Conservation (phyloP, 2,797 vertebrate genomes). For the Pipistrellus pipistrellus region DNA sequence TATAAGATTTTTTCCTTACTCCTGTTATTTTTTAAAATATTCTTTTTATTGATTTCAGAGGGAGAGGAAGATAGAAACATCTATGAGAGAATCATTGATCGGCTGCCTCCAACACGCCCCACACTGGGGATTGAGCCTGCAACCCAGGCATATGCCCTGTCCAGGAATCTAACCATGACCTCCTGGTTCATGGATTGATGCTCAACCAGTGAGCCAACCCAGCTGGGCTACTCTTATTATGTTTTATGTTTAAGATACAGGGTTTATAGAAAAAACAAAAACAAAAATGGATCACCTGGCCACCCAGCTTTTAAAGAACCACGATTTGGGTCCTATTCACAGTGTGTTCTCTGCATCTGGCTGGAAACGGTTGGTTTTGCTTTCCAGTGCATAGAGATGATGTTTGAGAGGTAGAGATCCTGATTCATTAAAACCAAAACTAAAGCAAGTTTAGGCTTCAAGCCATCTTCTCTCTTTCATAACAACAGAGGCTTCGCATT, state of each 20-base stretch:
- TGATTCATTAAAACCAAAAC: neutral
- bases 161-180: too few species aligned
- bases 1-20: slow-evolving; percentile 28
- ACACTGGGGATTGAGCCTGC: too few species aligned
- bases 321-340: slow-evolving; percentile 17
- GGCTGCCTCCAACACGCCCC: too few species aligned
- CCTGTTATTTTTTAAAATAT: neutral
- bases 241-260: neutral
- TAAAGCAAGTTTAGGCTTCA: slow-evolving; percentile 31
- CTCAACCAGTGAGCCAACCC: too few species aligned
- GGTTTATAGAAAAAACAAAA: slow-evolving; percentile 24
- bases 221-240: neutral
- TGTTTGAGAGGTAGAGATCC: neutral
- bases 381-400: neutral
- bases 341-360: slow-evolving; percentile 27
- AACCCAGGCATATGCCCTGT: too few species aligned
- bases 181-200: too few species aligned
- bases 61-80: too few species aligned
- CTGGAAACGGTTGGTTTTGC: slow-evolving; percentile 39
- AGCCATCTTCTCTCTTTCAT: neutral
- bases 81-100: too few species aligned
- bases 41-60: too few species aligned
- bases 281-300: slow-evolving; percentile 10
- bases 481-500: slow-evolving; percentile 11
- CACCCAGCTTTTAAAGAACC: neutral